A percentile compares a stretch with the other conserved stretches of the same genome.
These are phyloP conservation scores for Styela clava DNA, from an alignment of 23 tunicate species.

Conservation along the genomic window DNA sequence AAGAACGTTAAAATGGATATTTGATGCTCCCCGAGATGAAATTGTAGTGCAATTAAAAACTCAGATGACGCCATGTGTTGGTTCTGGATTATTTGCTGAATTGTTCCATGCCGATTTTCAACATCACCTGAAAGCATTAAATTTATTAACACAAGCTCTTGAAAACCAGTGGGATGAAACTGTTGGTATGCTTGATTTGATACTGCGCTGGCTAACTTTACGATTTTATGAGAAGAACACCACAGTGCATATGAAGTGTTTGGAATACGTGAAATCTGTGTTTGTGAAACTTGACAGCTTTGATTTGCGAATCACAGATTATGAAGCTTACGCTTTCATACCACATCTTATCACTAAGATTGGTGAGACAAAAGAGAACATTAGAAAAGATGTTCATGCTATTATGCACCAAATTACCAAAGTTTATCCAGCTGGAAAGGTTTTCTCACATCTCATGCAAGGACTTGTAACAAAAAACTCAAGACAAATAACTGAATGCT, in stretches of 20 bases:
- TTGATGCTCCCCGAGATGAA: conserved; percentile 71
- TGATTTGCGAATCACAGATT: conserved; percentile 61
- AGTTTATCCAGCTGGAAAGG: conserved; percentile 67
- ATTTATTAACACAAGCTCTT: conserved; percentile 55
- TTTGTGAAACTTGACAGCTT: conserved; percentile 51
- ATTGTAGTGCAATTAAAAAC: conserved; percentile 63
- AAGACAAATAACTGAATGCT: conserved; percentile 78
- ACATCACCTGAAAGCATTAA: conserved; percentile 70
- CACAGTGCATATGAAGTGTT: conserved; percentile 80
- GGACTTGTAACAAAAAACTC: conserved; percentile 85
- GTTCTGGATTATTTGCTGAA: conserved; percentile 44
- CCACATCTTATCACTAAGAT: conserved; percentile 97
- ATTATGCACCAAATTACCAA: conserved; percentile 51
- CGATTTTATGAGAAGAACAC: conserved; percentile 97
- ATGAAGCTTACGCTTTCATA: conserved; percentile 72
- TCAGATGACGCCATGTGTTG: conserved; percentile 60
- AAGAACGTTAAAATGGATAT: conserved; percentile 83
- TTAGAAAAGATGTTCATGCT: conserved; percentile 73
- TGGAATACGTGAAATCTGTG: conserved; percentile 60
- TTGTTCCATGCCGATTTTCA: conserved; percentile 80
- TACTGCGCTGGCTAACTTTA: conserved; percentile 84
- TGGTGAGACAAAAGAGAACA: conserved; percentile 88
- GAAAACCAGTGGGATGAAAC: conserved; percentile 55
- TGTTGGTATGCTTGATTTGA: conserved; percentile 48
- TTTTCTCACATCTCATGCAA: conserved; percentile 68